A percentile compares a stretch with the other conserved stretches of the same genome.
Conservation (phyloP, 1,140 invertebrate species). For the Heliconius congener region DNA sequence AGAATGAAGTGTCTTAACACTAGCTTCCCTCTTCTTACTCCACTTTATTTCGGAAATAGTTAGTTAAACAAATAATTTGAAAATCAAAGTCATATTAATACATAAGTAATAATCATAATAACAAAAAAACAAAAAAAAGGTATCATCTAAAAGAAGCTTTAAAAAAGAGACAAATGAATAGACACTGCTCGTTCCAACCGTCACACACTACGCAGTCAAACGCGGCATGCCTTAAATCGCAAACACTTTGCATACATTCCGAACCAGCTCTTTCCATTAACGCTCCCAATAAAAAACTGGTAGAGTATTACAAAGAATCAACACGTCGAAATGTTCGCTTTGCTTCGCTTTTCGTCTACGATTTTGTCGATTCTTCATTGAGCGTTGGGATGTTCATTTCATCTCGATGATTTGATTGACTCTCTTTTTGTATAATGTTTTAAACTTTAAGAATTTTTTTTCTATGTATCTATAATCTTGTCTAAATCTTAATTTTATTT, state of each 20-base stretch:
- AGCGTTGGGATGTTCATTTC: neutral
- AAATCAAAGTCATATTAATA: too few relatives aligned
- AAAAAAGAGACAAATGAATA: conserved; percentile 40
- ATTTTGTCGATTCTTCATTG: neutral
- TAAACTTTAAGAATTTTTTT: too few relatives aligned
- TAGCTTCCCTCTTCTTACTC: too few relatives aligned
- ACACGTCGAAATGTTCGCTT: conserved; percentile 34
- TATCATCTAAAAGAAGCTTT: conserved; percentile 26
- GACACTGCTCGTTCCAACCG: conserved; percentile 33
- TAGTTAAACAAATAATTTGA: too few relatives aligned
- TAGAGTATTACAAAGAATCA: conserved; percentile 56
- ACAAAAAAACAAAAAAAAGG: neutral
- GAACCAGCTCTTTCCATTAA: conserved; percentile 55
- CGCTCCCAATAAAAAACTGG: conserved; percentile 41
- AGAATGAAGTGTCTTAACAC: too few relatives aligned
- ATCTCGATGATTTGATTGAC: neutral
- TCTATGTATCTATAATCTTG: too few relatives aligned
- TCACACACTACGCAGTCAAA: conserved; percentile 36
- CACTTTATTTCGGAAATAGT: too few relatives aligned
- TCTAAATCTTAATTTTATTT: too few relatives aligned
- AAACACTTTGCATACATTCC: conserved; percentile 46
- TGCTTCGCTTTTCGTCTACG: neutral
- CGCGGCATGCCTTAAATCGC: conserved; percentile 44
- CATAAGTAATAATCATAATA: too few relatives aligned
- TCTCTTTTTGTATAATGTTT: too few relatives aligned